Base-by-base conservation (phyloP, 2,113 vertebrate species). In the Cynoglossus semilaevis region DNA sequence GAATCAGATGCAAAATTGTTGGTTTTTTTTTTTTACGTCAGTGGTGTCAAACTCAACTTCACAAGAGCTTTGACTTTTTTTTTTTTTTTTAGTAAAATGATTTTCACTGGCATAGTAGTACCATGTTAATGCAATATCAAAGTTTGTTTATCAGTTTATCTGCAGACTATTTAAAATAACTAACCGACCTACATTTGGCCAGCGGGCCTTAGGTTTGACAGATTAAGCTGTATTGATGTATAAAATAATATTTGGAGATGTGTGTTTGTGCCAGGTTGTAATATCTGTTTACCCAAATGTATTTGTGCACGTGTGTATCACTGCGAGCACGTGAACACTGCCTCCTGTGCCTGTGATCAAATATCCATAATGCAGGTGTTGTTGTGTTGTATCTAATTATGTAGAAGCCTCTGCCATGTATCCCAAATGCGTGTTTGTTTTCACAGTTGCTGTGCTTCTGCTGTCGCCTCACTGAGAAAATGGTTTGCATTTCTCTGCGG, bases 331-430 rank as follows among this genome's bases (percentile, higher is more conserved):
- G 58, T 56, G 66, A 49, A 57, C 58, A 43, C 58, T 58, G 40
- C 52, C 62, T 71, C 6, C 54, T 61, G 42, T 34, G 58, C 62
- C 59, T 51, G 61, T 74, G 82, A 87, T 76, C 64, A 83, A 82
- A 87, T 80, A 74, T 81, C 74, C 76, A 84, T 81, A 76, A 74
- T 75, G 67, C 68, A 9, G 29, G 49, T 56, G 57, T 72, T 58
- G 67, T 67, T 50, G 78, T 82, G 70, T 87, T 83, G 74, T 64
- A 56, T 88, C 71, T 44, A 69, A 86, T 89, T 68, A 70, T n/a
- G 17, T 34, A 47, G 63, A 65, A 67, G 47, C 57, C 51, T 57
- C 38, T 41, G 57, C 63, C 51, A 64, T 36, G 6, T 65, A 45
- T 77, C 84, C 78, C 36, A 46, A 69, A 70, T 76, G 59, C 43